A percentile compares a stretch with the other conserved stretches of the same genome.
These are phyloP conservation scores for Ylistrum balloti DNA, from an alignment of 1,140 invertebrate species.

Conservation along the genomic window DNA sequence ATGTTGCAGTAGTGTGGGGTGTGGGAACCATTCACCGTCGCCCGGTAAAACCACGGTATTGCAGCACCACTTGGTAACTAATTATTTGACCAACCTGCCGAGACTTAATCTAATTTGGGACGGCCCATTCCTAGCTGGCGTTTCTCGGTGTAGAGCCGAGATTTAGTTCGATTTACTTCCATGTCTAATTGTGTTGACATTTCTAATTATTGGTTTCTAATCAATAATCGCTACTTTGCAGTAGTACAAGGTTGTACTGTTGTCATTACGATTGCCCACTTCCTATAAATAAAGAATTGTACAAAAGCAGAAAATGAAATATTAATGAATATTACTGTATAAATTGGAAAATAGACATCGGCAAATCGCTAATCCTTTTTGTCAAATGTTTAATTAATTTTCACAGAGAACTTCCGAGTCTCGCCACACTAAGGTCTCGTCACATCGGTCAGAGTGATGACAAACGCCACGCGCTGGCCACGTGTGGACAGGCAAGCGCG, in stretches of 20 bases:
- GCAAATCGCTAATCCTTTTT: slow-evolving; percentile 39
- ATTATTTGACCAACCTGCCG: slow-evolving; percentile 32
- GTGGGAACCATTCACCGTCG: slow-evolving; percentile 9
- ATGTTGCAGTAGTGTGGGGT: neutral
- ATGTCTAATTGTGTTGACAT: slow-evolving; percentile 28
- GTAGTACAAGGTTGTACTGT: slow-evolving; percentile 25
- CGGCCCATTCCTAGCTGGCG: neutral
- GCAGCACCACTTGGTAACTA: neutral
- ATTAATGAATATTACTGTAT: slow-evolving; percentile 40
- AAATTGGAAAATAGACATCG: slow-evolving; percentile 35
- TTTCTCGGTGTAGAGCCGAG: slow-evolving; percentile 12
- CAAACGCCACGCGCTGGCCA: slow-evolving; percentile 26
- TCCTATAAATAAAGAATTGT: slow-evolving; percentile 29
- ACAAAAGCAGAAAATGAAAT: slow-evolving; percentile 35
- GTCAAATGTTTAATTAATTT: slow-evolving; percentile 30
- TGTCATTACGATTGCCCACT: slow-evolving; percentile 24
- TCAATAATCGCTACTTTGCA: slow-evolving; percentile 19
- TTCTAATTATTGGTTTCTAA: slow-evolving; percentile 36
- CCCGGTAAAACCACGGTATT: slow-evolving; percentile 25
- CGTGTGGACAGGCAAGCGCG: slow-evolving; percentile 22
- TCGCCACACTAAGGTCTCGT: slow-evolving; percentile 20
- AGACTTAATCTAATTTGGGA: slow-evolving; percentile 21
- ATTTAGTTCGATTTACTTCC: slow-evolving; percentile 25
- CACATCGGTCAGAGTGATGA: slow-evolving; percentile 32
- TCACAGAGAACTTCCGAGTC: slow-evolving; percentile 25